A percentile compares a stretch with the other conserved stretches of the same genome.
Conservation (phyloP, 1,140 invertebrate species). For the Aphelenchoides avenae region DNA sequence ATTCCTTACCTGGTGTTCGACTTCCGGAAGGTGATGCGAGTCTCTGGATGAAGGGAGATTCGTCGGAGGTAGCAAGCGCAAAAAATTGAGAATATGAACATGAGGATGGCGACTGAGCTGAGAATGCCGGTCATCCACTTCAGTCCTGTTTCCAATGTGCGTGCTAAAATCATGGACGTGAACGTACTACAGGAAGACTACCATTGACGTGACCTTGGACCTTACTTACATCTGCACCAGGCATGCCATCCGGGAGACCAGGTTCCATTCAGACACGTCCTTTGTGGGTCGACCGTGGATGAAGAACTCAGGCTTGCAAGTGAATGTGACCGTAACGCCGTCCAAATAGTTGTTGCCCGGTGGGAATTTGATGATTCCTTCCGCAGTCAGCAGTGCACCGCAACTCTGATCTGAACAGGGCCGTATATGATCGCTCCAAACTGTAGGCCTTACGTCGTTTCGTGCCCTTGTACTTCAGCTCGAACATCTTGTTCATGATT, state of each 20-base stretch:
- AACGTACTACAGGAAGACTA: too few relatives aligned
- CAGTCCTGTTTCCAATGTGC: conserved; percentile 34
- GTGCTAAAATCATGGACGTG: conserved; percentile 20
- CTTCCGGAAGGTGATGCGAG: conserved; percentile 33
- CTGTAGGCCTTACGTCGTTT: conserved; percentile 22
- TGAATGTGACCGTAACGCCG: conserved; percentile 49
- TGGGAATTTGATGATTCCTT: conserved; percentile 49
- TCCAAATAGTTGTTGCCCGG: conserved; percentile 48
- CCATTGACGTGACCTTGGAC: too few relatives aligned
- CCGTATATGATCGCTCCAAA: not conserved
- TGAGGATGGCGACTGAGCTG: conserved; percentile 38
- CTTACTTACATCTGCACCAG: conserved; percentile 43
- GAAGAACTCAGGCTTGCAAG: conserved; percentile 53
- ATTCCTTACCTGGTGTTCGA: conserved; percentile 27
- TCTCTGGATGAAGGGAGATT: conserved; percentile 37
- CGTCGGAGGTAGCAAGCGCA: conserved; percentile 35
- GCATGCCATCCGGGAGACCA: conserved; percentile 51
- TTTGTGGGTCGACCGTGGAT: conserved; percentile 47
- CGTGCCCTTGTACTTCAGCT: conserved; percentile 40
- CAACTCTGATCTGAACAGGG: conserved; percentile 44
- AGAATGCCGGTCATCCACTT: conserved; percentile 42
- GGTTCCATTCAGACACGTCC: conserved; percentile 51
- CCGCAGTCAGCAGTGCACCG: conserved; percentile 43
- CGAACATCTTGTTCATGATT: conserved; percentile 36
- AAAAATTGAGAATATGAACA: conserved; percentile 33